Percentiles rank a stretch among this genome's conserved stretches.
These are phyloP conservation scores for Argentina silus DNA, from an alignment of 2,797 vertebrate species.

Conservation along the genomic window DNA sequence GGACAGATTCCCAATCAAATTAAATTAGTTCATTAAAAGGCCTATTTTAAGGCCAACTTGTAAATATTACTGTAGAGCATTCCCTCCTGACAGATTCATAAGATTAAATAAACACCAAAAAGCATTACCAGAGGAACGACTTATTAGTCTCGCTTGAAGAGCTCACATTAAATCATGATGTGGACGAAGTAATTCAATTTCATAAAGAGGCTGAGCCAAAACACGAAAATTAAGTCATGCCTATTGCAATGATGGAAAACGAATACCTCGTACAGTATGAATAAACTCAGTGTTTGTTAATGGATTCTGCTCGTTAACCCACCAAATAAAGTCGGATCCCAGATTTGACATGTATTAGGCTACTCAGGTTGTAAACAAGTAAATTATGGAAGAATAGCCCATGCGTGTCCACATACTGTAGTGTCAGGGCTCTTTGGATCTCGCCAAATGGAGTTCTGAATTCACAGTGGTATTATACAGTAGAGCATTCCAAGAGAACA, in stretches of 20 bases:
- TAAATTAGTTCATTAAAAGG: conserved; percentile 56
- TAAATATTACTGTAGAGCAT: conserved; percentile 49
- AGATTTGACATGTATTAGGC: conserved; percentile 49
- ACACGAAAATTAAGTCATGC: conserved; percentile 60
- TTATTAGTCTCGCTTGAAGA: conserved; percentile 49
- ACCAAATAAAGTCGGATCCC: conserved; percentile 50
- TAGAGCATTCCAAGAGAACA: neutral
- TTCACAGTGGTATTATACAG: neutral
- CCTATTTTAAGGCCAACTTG: conserved; percentile 39
- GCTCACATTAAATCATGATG: conserved; percentile 5
- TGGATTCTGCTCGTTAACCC: conserved; percentile 60
- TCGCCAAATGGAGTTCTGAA: neutral
- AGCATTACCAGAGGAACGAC: conserved; percentile 40
- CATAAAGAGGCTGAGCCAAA: conserved; percentile 43
- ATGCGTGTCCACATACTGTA: conserved; percentile 3
- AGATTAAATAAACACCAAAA: conserved; percentile 51
- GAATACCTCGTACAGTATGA: conserved; percentile 51
- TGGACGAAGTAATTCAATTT: conserved; percentile 59
- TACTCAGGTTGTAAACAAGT: conserved; percentile 48
- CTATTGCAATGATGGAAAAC: conserved; percentile 56
- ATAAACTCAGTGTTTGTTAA: conserved; percentile 64
- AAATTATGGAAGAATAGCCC: conserved; percentile 16
- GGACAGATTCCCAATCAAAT: conserved; percentile 35
- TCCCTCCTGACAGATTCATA: conserved; percentile 50
- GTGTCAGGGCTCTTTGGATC: neutral